These are phyloP conservation scores for Mus caroli DNA, from an alignment of 2,797 vertebrate species.

Conservation along the genomic window DNA sequence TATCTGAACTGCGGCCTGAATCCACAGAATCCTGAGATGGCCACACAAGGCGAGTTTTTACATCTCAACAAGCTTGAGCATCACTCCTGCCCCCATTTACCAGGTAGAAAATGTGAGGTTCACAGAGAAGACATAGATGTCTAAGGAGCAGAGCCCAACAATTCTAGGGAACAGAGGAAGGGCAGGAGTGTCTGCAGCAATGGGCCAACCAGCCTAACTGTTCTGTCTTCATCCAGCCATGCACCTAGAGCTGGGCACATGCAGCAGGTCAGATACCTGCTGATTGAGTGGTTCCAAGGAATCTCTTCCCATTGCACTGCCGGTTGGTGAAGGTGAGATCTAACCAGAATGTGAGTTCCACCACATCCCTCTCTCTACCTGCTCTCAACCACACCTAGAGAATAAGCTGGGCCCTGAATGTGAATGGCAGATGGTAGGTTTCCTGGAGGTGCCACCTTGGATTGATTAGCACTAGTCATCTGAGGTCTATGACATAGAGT, in stretches of 20 bases:
- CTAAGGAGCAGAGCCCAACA: conserved; percentile 11
- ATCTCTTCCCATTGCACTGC: not conserved
- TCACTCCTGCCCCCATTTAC: not conserved
- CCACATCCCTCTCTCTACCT: not conserved
- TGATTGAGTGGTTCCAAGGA: not conserved
- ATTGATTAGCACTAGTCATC: not conserved
- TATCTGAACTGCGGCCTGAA: not conserved
- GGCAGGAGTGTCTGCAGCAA: not conserved
- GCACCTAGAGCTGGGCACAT: not conserved
- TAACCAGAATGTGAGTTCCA: not conserved
- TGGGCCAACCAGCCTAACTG: not conserved
- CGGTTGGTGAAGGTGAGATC: not conserved
- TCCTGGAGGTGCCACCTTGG: not conserved
- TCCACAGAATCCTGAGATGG: not conserved
- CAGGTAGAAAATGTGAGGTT: conserved; percentile 42
- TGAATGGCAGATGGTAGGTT: not conserved
- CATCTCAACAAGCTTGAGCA: not conserved
- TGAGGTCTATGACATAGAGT: not conserved
- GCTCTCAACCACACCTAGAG: not conserved
- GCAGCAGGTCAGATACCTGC: not conserved
- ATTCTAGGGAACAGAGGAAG: not conserved
- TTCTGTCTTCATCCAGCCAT: not conserved
- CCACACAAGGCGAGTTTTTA: conserved; percentile 8
- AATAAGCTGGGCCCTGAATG: not conserved
- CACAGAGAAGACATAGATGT: not conserved